Evolutionary conservation across 2,113 vertebrate species (phyloP), one percentile per base, ranked within the genome.

Genomic region (Ptilorrhoa leucosticta): DNA sequence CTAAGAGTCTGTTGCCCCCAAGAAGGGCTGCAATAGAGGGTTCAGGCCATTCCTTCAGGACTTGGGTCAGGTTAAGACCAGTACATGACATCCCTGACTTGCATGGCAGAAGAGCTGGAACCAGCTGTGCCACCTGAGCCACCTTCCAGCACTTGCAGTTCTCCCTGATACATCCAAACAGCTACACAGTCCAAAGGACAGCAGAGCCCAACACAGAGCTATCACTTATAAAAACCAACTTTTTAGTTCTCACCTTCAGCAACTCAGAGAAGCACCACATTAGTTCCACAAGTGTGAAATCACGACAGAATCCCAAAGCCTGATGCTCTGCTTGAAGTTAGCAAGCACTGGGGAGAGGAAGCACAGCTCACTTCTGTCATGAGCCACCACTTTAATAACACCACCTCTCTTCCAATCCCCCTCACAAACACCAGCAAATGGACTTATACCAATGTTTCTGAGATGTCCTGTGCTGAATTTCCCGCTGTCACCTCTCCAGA

Each of bases 321-420:
- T 0, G 0, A 56, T 0, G 1, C 15, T 56, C 15, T 65, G 40
- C 47, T 9, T 54, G 30, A 87, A 75, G 27, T 7, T 17, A 58
- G 60, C 33, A 50, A 78, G 24, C 10, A 21, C 33, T 11, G 0
- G 1, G 28, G 17, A 84, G 31, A 68, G 37, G 37, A 76, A 86
- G 53, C 19, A 31, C 8, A 51, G 37, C 60, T 71, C 24, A 4
- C 39, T 40, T 64, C 11, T 0, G 2, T 10, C 60, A 35, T 3
- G 8, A 78, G 48, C 26, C 1, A 1, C 17, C 22, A 21, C 53
- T 51, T 73, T 2, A 63, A 2, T 9, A 76, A 28, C 3, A 3
- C 3, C 31, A 64, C 26, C 61, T 44, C 31, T 68, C 22, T 45
- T 58, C 54, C 1, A 3, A 51, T 13, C 8, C 16, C 30, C 33